phyloP scores from a whole-genome alignment of 2,113 vertebrate species.

The Brachypteracias leptosomus region DNA sequence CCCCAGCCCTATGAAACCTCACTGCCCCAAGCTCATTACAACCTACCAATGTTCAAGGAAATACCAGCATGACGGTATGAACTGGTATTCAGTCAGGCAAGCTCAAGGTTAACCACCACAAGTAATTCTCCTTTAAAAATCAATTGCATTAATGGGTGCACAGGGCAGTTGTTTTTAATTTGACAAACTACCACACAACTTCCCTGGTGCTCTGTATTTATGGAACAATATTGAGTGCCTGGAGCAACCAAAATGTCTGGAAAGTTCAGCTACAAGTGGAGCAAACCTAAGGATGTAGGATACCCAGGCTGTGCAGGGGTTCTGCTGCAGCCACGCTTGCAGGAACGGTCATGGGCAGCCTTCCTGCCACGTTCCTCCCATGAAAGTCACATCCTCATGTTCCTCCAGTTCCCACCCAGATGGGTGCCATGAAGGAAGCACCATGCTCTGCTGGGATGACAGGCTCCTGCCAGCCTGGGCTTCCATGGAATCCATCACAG shows the following conservation, averaged over 20 bases:
- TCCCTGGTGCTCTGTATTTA: not conserved
- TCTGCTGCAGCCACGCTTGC: not conserved
- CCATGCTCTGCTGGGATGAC: fast-evolving
- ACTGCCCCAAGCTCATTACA: not conserved
- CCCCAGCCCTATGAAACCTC: not conserved
- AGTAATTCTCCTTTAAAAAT: not conserved
- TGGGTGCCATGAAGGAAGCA: fast-evolving
- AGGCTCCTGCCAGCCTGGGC: not conserved
- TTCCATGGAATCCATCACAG: not conserved
- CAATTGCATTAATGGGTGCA: not conserved
- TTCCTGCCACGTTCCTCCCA: fast-evolving
- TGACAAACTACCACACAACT: not conserved
- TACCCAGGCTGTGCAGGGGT: not conserved
- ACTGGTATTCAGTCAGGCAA: not conserved
- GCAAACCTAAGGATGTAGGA: not conserved
- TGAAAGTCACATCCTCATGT: fast-evolving
- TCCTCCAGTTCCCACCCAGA: not conserved
- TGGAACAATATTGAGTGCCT: not conserved
- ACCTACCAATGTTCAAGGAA: not conserved
- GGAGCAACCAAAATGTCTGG: not conserved
- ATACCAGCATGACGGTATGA: not conserved
- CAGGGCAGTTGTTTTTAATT: not conserved
- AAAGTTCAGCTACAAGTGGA: not conserved
- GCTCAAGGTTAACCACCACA: not conserved
- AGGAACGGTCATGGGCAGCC: fast-evolving